Evolutionary conservation across 92 coral and sea anemone genomes (phyloP), one percentile per base, ranked within the genome.

Genomic region (Actinostola sp.): DNA sequence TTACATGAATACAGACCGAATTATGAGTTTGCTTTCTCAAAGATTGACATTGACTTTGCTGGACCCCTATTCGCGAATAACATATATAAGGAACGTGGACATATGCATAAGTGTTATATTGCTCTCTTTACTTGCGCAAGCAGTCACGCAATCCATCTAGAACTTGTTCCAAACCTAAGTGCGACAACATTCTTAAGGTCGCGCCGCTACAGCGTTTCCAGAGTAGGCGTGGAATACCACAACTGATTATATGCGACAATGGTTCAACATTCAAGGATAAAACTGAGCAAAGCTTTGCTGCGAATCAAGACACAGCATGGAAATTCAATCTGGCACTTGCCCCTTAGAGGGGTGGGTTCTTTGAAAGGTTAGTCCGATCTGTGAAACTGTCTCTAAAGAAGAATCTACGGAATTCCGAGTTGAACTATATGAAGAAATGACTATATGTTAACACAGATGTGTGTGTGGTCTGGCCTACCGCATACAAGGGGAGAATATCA

Each of bases 321-420:
- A 56, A 55, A 23, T 71, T 45, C 21, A 79, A 63, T 24, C 48
- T 79, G 11, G 71, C 64, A 14, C 48, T 14, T 27, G 67, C 69
- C 16, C 82, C 75, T 8, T 76, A 74, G 82, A 63, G 82, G 82
- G 82, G 65, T 27, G 82, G 83, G 42, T 77, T 77, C 55, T 67
- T 57, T 34, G 76, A 77, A 39, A 66, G 76, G 2, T 36, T 77
- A 31, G 83, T 77, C 16, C 45, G 83, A 46, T 36, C 66, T n/a
- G 77, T 77, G 21, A 77, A 77, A 38, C n/a, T 0, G 2, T 77
- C 66, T 46, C 43, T 77, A 21, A 77, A 67, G 83, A 77, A 77
- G 27, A 77, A n/a, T n/a, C n/a, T n/a, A n/a, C n/a, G n/a, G n/a
- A n/a, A n/a, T n/a, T n/a, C n/a, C n/a, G n/a, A n/a, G n/a, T n/a